phyloP scores from a whole-genome alignment of 2,113 vertebrate species.

The Prunella fulvescens region DNA sequence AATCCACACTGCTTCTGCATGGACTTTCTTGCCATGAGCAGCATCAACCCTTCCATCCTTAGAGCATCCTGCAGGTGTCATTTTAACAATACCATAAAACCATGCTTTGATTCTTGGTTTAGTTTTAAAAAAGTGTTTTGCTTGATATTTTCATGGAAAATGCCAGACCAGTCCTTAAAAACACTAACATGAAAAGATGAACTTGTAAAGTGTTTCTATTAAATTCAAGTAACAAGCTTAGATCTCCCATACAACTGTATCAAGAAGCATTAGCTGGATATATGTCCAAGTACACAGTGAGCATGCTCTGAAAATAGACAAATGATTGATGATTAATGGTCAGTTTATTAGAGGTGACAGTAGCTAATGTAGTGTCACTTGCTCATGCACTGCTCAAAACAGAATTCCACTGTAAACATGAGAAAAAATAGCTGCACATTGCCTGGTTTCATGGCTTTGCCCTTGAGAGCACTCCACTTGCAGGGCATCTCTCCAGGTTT shows the following conservation, averaged over 20 bases:
- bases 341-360: not conserved
- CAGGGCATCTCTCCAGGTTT: not conserved
- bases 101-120: not conserved
- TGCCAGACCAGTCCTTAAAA: not conserved
- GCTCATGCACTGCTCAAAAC: not conserved
- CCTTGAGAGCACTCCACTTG: not conserved
- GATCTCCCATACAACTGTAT: not conserved
- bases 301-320: not conserved
- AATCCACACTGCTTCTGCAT: rapidly evolving
- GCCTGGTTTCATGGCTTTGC: not conserved
- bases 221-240: not conserved
- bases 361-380: not conserved
- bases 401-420: not conserved
- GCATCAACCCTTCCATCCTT: not conserved
- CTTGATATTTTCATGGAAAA: not conserved
- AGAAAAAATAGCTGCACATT: not conserved
- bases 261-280: not conserved
- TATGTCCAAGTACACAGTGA: not conserved
- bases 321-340: not conserved
- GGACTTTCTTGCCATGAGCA: not conserved
- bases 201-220: no score
- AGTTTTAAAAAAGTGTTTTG: not conserved
- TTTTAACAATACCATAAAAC: not conserved
- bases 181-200: not conserved
- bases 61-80: not conserved